Conservation (phyloP, 92 coral and sea anemone species). For the Epizoanthus illoricatus region DNA sequence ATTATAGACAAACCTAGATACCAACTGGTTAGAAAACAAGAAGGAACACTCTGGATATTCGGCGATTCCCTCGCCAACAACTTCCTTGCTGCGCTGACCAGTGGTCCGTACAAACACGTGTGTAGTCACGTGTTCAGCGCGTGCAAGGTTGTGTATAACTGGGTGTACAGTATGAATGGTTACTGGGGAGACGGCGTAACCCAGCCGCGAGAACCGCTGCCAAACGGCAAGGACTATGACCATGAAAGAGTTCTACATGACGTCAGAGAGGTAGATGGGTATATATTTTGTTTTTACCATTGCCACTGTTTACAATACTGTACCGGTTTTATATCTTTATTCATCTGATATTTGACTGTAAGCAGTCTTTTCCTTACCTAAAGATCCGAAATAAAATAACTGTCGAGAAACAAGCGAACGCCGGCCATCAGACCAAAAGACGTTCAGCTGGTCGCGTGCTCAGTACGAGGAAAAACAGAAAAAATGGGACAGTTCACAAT, state of each 20-base stretch:
- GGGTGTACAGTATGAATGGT: constrained; percentile 83
- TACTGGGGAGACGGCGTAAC: constrained; percentile 80
- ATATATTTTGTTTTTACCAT: too few relatives aligned
- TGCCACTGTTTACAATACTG: not conserved
- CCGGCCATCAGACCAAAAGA: too few relatives aligned
- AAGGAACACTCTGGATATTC: constrained; percentile 71
- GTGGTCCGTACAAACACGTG: constrained; percentile 63
- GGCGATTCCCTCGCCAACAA: constrained; percentile 82
- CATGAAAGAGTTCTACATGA: constrained; percentile 78
- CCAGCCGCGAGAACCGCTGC: constrained; percentile 71
- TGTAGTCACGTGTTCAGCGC: constrained; percentile 60
- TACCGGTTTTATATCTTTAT: not conserved
- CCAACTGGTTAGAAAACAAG: constrained; percentile 22
- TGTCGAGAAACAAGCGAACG: too few relatives aligned
- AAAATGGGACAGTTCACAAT: too few relatives aligned
- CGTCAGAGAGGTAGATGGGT: constrained; percentile 66
- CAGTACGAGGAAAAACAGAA: too few relatives aligned
- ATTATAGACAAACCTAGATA: constrained; percentile 23
- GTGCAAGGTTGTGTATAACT: constrained; percentile 70
- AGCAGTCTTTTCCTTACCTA: too few relatives aligned
- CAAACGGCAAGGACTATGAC: constrained; percentile 82
- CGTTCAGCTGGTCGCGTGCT: too few relatives aligned
- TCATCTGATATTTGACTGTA: too few relatives aligned
- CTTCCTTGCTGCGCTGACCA: constrained; percentile 55
- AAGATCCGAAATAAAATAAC: too few relatives aligned